Evolutionary conservation across 2,797 vertebrate species (phyloP).

Genomic region (Tokudaia muenninki): DNA sequence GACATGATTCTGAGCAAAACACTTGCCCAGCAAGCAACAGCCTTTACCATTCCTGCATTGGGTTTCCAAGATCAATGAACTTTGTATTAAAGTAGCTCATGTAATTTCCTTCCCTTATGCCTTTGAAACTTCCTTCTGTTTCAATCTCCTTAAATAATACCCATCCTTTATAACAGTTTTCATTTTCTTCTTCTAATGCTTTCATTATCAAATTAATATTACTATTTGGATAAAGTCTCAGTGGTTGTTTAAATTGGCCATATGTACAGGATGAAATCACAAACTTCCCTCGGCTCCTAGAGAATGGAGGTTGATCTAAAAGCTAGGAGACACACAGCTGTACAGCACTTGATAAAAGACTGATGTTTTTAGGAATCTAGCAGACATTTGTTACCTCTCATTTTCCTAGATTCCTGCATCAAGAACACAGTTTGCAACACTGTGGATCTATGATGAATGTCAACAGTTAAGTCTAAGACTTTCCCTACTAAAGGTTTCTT

Average conservation of each 20-base stretch:
- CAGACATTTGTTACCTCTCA: not conserved
- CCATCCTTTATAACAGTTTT: not conserved
- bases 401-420: not conserved
- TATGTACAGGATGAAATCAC: not conserved
- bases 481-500: not conserved
- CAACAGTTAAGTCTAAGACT: not conserved
- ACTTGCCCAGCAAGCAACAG: not conserved
- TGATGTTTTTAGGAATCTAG: not conserved
- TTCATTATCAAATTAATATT: not conserved
- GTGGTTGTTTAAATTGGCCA: not conserved
- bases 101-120: not conserved
- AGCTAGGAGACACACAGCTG: not conserved
- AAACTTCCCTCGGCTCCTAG: not conserved
- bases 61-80: not conserved
- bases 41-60: not conserved
- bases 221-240: not conserved
- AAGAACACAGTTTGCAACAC: not conserved
- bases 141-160: not conserved
- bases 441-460: not conserved
- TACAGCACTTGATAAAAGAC: not conserved
- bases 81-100: not conserved
- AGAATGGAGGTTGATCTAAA: not conserved
- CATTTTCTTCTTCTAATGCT: not conserved
- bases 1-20: not conserved
- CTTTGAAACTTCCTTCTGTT: not conserved